Base-by-base conservation (phyloP, 1,140 invertebrate genomes). In the Brachionus rubens region DNA sequence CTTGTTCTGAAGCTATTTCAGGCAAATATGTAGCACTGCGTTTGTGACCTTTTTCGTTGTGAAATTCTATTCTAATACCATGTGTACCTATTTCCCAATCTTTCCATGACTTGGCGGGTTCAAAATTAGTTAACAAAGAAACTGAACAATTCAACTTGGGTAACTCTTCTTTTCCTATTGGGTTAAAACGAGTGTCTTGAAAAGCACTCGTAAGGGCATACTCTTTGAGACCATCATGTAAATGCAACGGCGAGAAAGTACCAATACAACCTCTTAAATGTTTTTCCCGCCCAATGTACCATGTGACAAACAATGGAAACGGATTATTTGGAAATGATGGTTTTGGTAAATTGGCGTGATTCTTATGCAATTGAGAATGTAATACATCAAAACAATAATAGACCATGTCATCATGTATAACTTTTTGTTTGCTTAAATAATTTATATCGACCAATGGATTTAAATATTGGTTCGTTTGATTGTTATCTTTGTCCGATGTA, bases 41-140 rank as follows among this genome's bases (percentile, higher is more conserved):
- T 81, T 94, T 93, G 78, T 90, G 91, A 77, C 96, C 96, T 80
- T 93, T 92, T 81, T 98, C 96, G 85, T 93, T 96, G 76, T 91
- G 85, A 81, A 98, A 99, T 87, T 99, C 95, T 79, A 99, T 99
- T 56, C 96, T 89, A 80, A 99, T 98, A 28, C 96, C 96, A 86
- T 99, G 96, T 43, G 91, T 88, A 16, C 96, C 96, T 70, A 99
- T 85, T 86, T 94, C 91, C 96, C 96, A 99, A 85, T 99, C 96
- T 78, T 95, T 86, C 85, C 94, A 98, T 83, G 98, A 90, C 50
- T 88, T 87, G 0, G 92, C 96, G 82, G 97, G 93, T 86, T 99
- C 96, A 85, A 99, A 99, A 85, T 93, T 89, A 54, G 90, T 88
- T 75, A 99, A 88, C 80, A 99, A 93, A 19, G 94, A 98, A 16